Evolutionary conservation across 2,888 invertebrate species (phyloP), one percentile per base, ranked within the genome.

Genomic region (Sesamia inferens): DNA sequence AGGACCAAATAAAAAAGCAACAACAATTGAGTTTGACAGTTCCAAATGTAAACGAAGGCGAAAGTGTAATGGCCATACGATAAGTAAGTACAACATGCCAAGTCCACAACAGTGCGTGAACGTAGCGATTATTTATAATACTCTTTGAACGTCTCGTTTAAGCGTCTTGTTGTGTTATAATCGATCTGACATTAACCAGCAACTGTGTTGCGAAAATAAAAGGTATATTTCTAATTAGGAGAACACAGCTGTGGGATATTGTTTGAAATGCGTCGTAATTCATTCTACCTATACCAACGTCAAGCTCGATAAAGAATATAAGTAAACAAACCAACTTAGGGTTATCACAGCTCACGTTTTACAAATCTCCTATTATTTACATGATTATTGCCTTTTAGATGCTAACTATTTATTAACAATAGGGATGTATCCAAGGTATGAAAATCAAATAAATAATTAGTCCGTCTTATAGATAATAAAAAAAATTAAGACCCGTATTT

Each of bases 51-150:
- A 75, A 57, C 48, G 16, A 22, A 22, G 19, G 13, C 31, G 31
- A 31, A 31, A 31, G 31, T 54, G 13, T 58, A 55, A 65, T 42
- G 70, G 5, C 10, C 19, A 61, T 44, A 22, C 24, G 42, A 51
- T 51, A 58, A 19, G 47, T 51, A 58, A 19, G 47, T 44, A n/a
- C 10, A 62, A 39, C 44, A 51, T 61, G 76, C 31, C 65, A 61
- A 42, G 42, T 70, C 31, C 10, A 14, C 54, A 63, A 63, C 76
- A 51, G 68, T 39, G 68, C 76, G 55, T 70, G 64, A 65, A 65
- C 22, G 6, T 13, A 48, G 59, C n/a, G 61, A 65, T 76, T 65
- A 76, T 65, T 66, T 76, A 76, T 70, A 68, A 42, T 51, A 42
- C 42, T 62, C 61, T 65, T 76, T 61, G 61, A 76, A 76, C 42